These are phyloP conservation scores for Thunnus thynnus DNA, from an alignment of 2,113 vertebrate genomes.

Conservation along the genomic window DNA sequence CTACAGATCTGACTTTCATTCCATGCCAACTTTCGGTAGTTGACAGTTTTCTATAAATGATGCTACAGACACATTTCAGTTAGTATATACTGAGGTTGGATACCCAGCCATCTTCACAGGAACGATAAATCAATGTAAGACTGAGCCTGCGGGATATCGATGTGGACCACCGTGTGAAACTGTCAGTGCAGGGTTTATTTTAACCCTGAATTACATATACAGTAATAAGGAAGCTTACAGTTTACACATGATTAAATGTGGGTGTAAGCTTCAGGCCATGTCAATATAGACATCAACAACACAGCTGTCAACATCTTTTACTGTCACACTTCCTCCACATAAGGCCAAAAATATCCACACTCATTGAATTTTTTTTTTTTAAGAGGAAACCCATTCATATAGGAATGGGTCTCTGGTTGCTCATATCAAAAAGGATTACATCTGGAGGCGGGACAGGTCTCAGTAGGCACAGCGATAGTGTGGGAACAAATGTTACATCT, in stretches of 20 bases:
- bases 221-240: slow-evolving; percentile 2
- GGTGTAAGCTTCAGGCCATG: not conserved
- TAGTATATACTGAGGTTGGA: too few relatives aligned
- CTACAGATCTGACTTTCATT: not conserved
- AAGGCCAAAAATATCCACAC: slow-evolving; percentile 45
- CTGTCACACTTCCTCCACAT: slow-evolving; percentile 36
- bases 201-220: slow-evolving; percentile 9
- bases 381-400: slow-evolving; percentile 41
- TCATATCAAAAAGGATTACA: slow-evolving; percentile 62
- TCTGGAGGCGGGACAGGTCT: slow-evolving; percentile 30
- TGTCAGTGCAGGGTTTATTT: slow-evolving; percentile 25
- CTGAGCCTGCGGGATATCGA: not conserved
- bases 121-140: not conserved
- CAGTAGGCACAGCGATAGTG: slow-evolving; percentile 17
- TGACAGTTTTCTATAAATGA: not conserved
- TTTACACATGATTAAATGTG: slow-evolving; percentile 9
- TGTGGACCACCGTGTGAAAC: not conserved
- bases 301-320: slow-evolving; percentile 19
- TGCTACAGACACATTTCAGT: not conserved
- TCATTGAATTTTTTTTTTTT: slow-evolving; percentile 2
- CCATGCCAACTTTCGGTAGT: not conserved
- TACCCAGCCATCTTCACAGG: not conserved
- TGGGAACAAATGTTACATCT: slow-evolving; percentile 17
- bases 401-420: slow-evolving; percentile 15
- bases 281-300: not conserved